These are phyloP conservation scores for Balaeniceps rex DNA, from an alignment of 2,113 vertebrate genomes.

Conservation along the genomic window DNA sequence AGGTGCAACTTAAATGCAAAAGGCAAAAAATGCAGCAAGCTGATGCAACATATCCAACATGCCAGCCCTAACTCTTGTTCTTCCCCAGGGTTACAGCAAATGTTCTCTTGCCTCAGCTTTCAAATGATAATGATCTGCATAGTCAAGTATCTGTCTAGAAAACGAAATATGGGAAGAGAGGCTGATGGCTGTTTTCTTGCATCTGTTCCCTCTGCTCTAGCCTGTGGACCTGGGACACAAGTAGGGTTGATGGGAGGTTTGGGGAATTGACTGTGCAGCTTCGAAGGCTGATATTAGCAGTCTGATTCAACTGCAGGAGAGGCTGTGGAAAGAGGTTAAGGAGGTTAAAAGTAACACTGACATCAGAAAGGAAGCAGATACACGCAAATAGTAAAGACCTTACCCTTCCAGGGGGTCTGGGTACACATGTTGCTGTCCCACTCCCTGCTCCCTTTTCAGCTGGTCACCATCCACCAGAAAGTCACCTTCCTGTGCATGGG, in stretches of 20 bases:
- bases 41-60: not conserved
- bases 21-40: not conserved
- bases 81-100: not conserved
- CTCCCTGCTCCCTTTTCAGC: not conserved
- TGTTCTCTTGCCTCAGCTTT: not conserved
- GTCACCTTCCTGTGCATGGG: not conserved
- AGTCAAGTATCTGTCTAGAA: not conserved
- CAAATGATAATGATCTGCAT: not conserved
- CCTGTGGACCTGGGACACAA: not conserved
- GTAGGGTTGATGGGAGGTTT: not conserved
- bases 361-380: not conserved
- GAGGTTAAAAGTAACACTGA: not conserved
- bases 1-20: not conserved
- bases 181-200: not conserved
- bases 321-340: not conserved
- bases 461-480: not conserved
- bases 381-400: not conserved
- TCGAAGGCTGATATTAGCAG: not conserved
- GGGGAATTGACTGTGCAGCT: not conserved
- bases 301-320: not conserved
- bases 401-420: not conserved
- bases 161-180: not conserved
- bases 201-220: not conserved
- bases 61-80: not conserved
- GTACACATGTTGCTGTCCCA: not conserved